phyloP scores from a whole-genome alignment of 2,113 vertebrate species.

The Eubucco bourcierii region DNA sequence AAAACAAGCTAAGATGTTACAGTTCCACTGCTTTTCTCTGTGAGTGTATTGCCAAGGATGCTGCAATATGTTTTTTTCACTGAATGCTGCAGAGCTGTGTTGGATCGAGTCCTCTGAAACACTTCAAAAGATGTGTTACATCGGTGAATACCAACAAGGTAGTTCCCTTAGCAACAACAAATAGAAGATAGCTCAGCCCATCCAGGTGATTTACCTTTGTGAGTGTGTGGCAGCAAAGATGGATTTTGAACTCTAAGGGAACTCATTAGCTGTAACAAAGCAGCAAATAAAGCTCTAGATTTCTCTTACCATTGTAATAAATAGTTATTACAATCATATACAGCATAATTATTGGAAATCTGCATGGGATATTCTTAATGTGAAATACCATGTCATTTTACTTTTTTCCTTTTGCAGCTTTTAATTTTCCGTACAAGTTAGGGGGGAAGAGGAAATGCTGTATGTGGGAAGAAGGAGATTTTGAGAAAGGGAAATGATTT shows the following conservation, averaged over 20 bases:
- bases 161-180: constrained; percentile 61
- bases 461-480: not conserved
- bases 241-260: constrained; percentile 12
- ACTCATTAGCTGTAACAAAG: not conserved
- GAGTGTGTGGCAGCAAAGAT: not conserved
- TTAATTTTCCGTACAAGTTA: not conserved
- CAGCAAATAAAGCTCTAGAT: not conserved
- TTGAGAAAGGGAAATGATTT: not conserved
- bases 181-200: not conserved
- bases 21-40: not conserved
- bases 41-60: not conserved
- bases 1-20: not conserved
- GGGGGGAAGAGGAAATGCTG: fast-evolving
- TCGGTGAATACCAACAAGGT: constrained; percentile 32
- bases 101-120: not conserved
- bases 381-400: not conserved
- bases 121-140: not conserved
- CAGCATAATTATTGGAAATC: not conserved
- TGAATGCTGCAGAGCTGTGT: not conserved
- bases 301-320: not conserved
- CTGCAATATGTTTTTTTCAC: not conserved
- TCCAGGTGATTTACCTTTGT: constrained; percentile 38
- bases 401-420: not conserved
- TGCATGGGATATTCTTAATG: not conserved
- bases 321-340: not conserved